Conservation (phyloP, 2,888 invertebrate species). For the Drosophila helvetica region DNA sequence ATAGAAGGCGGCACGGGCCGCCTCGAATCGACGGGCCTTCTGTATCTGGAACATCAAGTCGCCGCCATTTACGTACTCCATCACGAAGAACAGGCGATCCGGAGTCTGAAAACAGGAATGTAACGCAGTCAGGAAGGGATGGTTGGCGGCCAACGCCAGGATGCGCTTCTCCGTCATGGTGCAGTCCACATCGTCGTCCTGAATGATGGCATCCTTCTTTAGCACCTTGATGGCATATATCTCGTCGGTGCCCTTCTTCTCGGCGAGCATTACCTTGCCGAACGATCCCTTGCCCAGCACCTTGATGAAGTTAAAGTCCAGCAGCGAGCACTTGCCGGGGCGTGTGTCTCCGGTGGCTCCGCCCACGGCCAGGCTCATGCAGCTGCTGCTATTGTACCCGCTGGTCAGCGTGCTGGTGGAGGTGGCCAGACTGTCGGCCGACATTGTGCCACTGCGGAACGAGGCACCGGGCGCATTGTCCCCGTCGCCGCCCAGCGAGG, state of each 20-base stretch:
- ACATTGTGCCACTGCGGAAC: conserved; percentile 75
- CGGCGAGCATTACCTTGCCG: conserved; percentile 99
- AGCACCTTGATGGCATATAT: conserved; percentile 94
- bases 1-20: conserved; percentile 95
- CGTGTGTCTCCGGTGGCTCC: conserved; percentile 65
- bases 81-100: conserved; percentile 98
- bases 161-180: conserved; percentile 99
- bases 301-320: conserved; percentile 98
- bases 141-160: conserved; percentile 97
- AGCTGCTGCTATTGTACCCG: conserved; percentile 74
- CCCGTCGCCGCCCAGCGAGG: conserved; percentile 82
- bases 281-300: conserved; percentile 99
- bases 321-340: conserved; percentile 88
- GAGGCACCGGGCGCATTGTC: conserved; percentile 72
- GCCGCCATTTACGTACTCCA: conserved; percentile 99
- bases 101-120: conserved; percentile 98
- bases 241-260: conserved; percentile 96
- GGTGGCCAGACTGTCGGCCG: conserved; percentile 70
- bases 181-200: conserved; percentile 99
- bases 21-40: conserved; percentile 98
- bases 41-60: conserved; percentile 99
- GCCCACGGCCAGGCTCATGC: conserved; percentile 76
- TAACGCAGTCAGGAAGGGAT: conserved; percentile 98
- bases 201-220: conserved; percentile 98
- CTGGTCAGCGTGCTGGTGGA: conserved; percentile 72